Evolutionary conservation across 2,797 vertebrate genomes (phyloP), one percentile per base, ranked within the genome.

Genomic region (Oceanodroma leucorhoa): DNA sequence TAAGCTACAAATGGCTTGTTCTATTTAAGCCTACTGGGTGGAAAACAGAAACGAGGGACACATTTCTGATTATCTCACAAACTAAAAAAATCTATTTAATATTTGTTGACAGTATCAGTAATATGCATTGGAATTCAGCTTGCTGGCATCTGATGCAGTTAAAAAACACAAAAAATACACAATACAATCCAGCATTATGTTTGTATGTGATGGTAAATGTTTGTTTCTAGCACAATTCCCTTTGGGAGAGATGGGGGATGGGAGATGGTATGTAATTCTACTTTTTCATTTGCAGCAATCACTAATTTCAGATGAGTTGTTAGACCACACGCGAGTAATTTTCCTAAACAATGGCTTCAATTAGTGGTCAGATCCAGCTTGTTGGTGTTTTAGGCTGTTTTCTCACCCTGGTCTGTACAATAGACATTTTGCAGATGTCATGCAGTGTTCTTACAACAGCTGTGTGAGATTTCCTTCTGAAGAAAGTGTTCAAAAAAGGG

Each of bases 321-420:
- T 96, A 97, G 96, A 96, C 96, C 96, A 97, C 96, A 97, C 94
- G 90, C 89, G 26, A 96, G 94, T 96, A 95, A 96, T 94, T 95
- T 97, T 96, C 94, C 96, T 96, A 97, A 96, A 97, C 96, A 97
- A 96, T 96, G 96, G 95, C 96, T 97, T 97, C 96, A 97, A 97
- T 97, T 97, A 96, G 96, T 69, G 96, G 96, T 97, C 94, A 95
- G 78, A 95, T 96, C 94, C 94, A 96, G 96, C 96, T 96, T 96
- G 96, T 96, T 97, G 95, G 95, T 96, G 96, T 97, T 95, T 96
- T 94, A 85, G 94, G 80, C 80, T 93, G 58, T 95, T 95, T 93
- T 93, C 91, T 93, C 91, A 96, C 92, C 96, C 96, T 9, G 75
- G 30, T 34, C 96, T 90, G 88, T 93, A 97, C 92, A 97, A 96